phyloP scores from a whole-genome alignment of 2,797 vertebrate species.

The Gymnodraco acuticeps region DNA sequence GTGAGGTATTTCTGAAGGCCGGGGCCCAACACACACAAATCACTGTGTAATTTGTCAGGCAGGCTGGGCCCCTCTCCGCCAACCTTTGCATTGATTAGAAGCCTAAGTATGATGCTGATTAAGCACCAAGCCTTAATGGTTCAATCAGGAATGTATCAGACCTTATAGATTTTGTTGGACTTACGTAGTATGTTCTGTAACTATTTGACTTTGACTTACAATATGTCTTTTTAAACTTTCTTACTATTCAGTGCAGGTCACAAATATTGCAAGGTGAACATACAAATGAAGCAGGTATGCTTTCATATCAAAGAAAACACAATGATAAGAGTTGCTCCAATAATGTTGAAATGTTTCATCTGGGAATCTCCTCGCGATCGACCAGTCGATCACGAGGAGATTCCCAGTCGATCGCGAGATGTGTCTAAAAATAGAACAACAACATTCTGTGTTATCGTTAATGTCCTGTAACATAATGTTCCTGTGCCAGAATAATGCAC shows the following conservation, averaged over 20 bases:
- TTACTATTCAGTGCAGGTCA: neutral
- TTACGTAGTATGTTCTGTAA: constrained; percentile 5
- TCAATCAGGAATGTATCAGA: constrained; percentile 50
- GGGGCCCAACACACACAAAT: constrained; percentile 33
- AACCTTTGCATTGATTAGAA: constrained; percentile 66
- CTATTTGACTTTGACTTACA: constrained; percentile 48
- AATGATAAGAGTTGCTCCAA: neutral
- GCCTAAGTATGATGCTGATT: constrained; percentile 63
- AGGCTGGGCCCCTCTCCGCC: neutral
- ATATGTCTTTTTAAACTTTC: constrained; percentile 17
- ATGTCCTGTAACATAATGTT: no score
- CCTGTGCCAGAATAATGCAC: no score
- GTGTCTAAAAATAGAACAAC: no score
- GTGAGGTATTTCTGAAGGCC: constrained; percentile 41
- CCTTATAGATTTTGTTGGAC: constrained; percentile 49
- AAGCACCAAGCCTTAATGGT: constrained; percentile 60
- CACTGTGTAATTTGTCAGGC: constrained; percentile 48
- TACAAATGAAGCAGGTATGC: neutral
- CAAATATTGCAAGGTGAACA: neutral
- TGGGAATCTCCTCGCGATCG: no score
- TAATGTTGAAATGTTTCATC: constrained; percentile 1
- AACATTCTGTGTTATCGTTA: no score
- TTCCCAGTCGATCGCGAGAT: no score
- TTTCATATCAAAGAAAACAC: neutral
- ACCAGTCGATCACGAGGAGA: no score